Evolutionary conservation across 2,888 invertebrate genomes (phyloP).

Genomic region (Microdon myrmicae): DNA sequence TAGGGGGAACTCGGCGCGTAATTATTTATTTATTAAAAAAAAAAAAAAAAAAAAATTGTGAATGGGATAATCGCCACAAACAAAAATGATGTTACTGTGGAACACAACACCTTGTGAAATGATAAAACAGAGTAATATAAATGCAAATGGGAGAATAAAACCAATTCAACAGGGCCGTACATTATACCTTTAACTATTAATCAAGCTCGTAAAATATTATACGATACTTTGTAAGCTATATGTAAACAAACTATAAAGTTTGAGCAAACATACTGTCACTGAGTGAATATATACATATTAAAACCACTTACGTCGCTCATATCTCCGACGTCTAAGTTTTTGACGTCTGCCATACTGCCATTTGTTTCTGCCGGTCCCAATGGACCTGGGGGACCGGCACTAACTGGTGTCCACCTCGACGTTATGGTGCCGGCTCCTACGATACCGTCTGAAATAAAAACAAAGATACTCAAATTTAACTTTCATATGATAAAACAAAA

Average conservation of each 20-base stretch:
- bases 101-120: too few species aligned
- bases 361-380: conserved; percentile 84
- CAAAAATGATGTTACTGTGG: too few species aligned
- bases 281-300: conserved; percentile 6
- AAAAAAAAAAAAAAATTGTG: conserved; percentile 1
- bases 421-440: conserved; percentile 93
- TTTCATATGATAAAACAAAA: neutral
- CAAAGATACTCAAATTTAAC: conserved; percentile 3
- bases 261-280: conserved; percentile 2
- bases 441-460: conserved; percentile 72
- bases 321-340: conserved; percentile 92
- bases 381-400: conserved; percentile 74
- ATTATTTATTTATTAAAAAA: neutral
- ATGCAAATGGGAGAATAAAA: too few species aligned
- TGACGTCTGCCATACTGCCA: conserved; percentile 90
- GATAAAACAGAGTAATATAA: too few species aligned
- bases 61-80: too few species aligned
- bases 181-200: too few species aligned
- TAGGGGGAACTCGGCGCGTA: neutral
- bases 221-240: neutral
- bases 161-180: too few species aligned
- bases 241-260: conserved; percentile 11
- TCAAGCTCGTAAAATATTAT: neutral
- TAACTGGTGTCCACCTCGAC: conserved; percentile 95
- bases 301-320: conserved; percentile 80